Conservation (phyloP, 2,113 vertebrate species). For the Pelecanus crispus region DNA sequence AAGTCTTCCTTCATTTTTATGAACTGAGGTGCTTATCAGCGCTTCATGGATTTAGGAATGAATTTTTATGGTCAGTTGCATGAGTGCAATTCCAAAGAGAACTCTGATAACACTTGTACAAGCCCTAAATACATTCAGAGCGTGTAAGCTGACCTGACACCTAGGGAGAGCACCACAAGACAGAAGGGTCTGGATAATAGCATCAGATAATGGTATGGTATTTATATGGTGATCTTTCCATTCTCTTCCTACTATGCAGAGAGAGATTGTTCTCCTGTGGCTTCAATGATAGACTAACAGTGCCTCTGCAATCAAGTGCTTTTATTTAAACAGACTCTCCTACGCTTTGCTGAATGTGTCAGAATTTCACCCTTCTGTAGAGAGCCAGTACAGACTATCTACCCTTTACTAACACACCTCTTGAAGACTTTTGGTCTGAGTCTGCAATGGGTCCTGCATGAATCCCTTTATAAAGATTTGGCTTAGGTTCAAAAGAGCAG, state of each 20-base stretch:
- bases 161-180: neutral
- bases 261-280: neutral
- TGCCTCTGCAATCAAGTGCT: conserved; percentile 26
- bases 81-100: neutral
- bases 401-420: neutral
- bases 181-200: neutral
- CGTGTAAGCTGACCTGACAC: neutral
- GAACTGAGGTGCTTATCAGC: neutral
- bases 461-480: neutral
- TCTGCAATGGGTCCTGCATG: neutral
- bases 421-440: neutral
- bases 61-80: conserved; percentile 5
- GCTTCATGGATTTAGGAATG: neutral
- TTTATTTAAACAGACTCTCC: conserved; percentile 12
- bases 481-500: neutral
- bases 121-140: neutral
- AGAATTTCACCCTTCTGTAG: neutral
- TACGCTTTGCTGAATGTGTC: neutral
- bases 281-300: neutral
- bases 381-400: neutral
- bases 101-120: neutral
- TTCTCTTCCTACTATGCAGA: neutral
- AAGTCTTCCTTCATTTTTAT: neutral
- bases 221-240: conserved; percentile 13
- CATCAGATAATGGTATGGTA: neutral